Conservation (phyloP, 2,797 vertebrate genomes). For the Channallabes apus region DNA sequence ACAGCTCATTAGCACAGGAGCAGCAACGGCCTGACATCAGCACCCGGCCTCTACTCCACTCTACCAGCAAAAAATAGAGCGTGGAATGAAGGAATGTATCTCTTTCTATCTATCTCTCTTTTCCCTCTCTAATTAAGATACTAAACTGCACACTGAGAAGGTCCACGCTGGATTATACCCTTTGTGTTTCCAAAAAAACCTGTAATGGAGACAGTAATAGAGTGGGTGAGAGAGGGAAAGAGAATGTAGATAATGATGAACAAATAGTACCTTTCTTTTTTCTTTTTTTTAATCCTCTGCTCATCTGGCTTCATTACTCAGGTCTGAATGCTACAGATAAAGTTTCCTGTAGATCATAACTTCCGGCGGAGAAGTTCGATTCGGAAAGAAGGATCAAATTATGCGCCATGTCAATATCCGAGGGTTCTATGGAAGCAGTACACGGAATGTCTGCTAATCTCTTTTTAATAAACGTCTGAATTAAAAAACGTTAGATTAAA, state of each 20-base stretch:
- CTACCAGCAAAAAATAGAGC: slow-evolving; percentile 55
- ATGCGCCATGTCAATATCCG: neutral
- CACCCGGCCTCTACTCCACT: slow-evolving; percentile 59
- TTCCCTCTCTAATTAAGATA: slow-evolving; percentile 69
- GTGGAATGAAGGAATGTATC: slow-evolving; percentile 31
- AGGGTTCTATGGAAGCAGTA: slow-evolving; percentile 15
- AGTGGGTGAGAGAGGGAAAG: slow-evolving; percentile 18
- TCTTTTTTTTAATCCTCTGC: neutral
- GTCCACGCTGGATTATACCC: slow-evolving; percentile 52
- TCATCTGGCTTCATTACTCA: slow-evolving; percentile 43
- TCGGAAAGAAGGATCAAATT: neutral
- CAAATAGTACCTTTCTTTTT: slow-evolving; percentile 37
- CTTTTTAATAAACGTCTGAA: slow-evolving; percentile 51
- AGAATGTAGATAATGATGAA: slow-evolving; percentile 27
- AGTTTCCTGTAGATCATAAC: slow-evolving; percentile 7
- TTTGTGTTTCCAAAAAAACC: slow-evolving; percentile 39
- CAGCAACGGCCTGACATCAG: slow-evolving; percentile 73
- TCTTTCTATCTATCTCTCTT: slow-evolving; percentile 56
- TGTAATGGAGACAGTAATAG: slow-evolving; percentile 22
- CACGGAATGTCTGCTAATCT: slow-evolving; percentile 31
- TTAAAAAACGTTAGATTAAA: slow-evolving; percentile 53
- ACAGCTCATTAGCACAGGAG: slow-evolving; percentile 82
- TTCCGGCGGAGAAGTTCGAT: slow-evolving; percentile 27
- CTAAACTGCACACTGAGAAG: slow-evolving; percentile 58
- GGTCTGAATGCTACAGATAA: slow-evolving; percentile 11